Base-by-base conservation (phyloP, 2,888 invertebrate species). In the Gandaritis pyraliata region DNA sequence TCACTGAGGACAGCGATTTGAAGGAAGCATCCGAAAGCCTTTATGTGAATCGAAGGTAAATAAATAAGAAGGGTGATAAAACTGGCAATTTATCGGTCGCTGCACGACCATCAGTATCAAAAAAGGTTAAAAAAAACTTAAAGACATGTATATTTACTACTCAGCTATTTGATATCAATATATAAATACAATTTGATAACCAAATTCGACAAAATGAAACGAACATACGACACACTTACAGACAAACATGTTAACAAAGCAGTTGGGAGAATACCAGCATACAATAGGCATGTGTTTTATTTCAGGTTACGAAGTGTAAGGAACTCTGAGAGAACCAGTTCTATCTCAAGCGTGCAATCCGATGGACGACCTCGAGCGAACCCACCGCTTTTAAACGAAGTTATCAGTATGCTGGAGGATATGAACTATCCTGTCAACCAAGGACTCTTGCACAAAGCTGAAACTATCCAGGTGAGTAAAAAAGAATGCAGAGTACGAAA, bases 361-460 rank as follows among this genome's bases (percentile, higher is more conserved):
- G 93, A 87, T 67, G 83, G 84, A 2, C 88, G 95, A 23, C 94
- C 94, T 0, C 82, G 92, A 11, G 93, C 94, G 68, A 95, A 95
- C 75, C 95, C 95, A 0, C 94, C 95, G 0, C 76, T 96, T 45
- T 80, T 96, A 2, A 93, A 94, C 59, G 96, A 96, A 82, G 95
- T 96, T 39, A 85, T 96, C 1, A 93, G 93, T 70, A 94, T 96
- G 70, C 86, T 96, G 2, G 95, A 96, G 73, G 91, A 94, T 18
- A 93, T 93, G 80, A 93, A 92, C 71, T 92, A 93, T 71, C 88
- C 89, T 0, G 90, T 94, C 8, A 92, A 93, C 68, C 88, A 88
- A 38, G 88, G 90, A 57, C 75, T 94, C 41, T 59, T 93, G 49
- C 86, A 83, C 62, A 90, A 92, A 72, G 87, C 92, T 2, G 91